phyloP scores from a whole-genome alignment of 2,113 vertebrate genomes.

The Vulpes lagopus region DNA sequence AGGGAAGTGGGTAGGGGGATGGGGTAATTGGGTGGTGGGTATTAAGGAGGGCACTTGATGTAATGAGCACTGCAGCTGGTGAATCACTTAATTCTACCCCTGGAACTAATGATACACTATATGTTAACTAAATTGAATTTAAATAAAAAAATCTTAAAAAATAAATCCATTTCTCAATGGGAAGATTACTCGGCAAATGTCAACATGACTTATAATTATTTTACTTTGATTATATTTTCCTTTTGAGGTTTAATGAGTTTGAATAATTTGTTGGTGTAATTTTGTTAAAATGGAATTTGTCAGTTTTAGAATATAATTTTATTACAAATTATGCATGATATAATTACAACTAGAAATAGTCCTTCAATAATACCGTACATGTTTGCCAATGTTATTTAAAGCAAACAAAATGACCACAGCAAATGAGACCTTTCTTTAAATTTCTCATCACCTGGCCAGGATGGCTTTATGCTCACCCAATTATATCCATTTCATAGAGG shows the following conservation, averaged over 20 bases:
- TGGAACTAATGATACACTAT: background rate
- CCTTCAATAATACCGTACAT: background rate
- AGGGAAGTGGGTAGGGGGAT: background rate
- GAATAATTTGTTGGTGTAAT: constrained; percentile 27
- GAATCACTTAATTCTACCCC: background rate
- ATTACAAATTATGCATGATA: constrained; percentile 34
- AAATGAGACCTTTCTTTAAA: background rate
- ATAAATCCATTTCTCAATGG: background rate
- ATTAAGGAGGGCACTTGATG: background rate
- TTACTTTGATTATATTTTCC: constrained; percentile 64
- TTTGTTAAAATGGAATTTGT: constrained; percentile 60
- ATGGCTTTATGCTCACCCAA: background rate
- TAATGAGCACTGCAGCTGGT: background rate
- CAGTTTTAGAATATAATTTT: constrained; percentile 43
- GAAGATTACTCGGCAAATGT: constrained; percentile 7
- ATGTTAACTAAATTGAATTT: background rate
- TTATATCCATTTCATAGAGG: background rate
- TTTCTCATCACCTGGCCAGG: background rate
- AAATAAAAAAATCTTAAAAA: background rate
- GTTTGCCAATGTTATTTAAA: constrained; percentile 53
- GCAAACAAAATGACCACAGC: constrained; percentile 34
- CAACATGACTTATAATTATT: constrained; percentile 40
- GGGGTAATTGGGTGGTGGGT: background rate
- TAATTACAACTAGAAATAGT: constrained; percentile 40
- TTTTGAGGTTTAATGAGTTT: constrained; percentile 57